Base-by-base conservation (phyloP, 2,888 invertebrate genomes). In the Drosophila peninsularis region DNA sequence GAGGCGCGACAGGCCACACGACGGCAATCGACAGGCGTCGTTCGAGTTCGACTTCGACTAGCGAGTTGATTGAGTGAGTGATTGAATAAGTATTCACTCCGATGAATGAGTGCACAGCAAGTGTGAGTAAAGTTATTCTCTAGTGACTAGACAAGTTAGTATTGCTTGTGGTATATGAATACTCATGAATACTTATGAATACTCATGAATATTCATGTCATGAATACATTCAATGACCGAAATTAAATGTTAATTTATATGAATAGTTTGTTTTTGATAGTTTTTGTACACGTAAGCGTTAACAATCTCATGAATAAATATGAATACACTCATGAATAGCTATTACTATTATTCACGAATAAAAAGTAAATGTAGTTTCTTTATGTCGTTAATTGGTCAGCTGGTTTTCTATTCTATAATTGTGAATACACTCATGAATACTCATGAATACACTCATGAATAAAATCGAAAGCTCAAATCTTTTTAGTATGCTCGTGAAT, bases 21-120 rank as follows among this genome's bases (percentile, higher is more conserved):
- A n/a, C 55, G 13, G 32, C 68, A 37, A 69, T 69, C 62, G 69
- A 69, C 42, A 52, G 44, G 68, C 68, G 50, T 7, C 49, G 55
- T 64, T 60, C 37, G 17, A 52, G 37, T 34, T 56, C 27, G 24
- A 19, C 17, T 36, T 57, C 21, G 39, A 41, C 30, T 21, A 14
- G 27, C 4, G 36, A 39, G 34, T 73, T 71, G 82, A 78, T 41
- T 78, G 65, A 61, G 37, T 61, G 65, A 65, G 36, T 57, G 69
- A 34, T 49, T 72, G 68, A 66, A 41, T 70, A 32, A 69, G 41
- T 69, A 49, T 14, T 19, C 37, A 49, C 19, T 19, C 37, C 30
- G 13, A 30, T 19, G 53, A 27, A 14, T 19, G 45, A 19, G 24
- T 37, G 19, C 44, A n/a, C 68, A 74, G 67, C 21, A 49, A 14